Conservation (phyloP, 2,888 invertebrate species). For the Azorinus chamasolen region DNA sequence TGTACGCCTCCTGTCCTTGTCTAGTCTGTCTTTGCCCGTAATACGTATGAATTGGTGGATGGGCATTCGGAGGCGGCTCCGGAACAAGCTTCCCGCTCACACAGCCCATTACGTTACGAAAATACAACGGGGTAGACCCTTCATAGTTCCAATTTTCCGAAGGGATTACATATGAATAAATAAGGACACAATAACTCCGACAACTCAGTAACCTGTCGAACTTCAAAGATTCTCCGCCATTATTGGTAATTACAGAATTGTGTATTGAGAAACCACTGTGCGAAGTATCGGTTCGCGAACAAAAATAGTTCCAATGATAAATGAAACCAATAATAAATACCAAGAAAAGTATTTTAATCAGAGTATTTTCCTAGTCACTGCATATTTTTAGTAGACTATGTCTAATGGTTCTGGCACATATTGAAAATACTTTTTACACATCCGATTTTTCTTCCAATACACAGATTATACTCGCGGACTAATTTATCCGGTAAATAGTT, state of each 20-base stretch:
- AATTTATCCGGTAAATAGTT: slow-evolving; percentile 7
- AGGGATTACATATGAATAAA: slow-evolving; percentile 65
- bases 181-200: slow-evolving; percentile 26
- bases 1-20: slow-evolving; percentile 55
- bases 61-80: slow-evolving; percentile 78
- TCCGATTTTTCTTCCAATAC: slow-evolving; percentile 16
- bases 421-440: background rate
- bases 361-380: background rate
- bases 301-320: slow-evolving; percentile 30
- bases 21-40: slow-evolving; percentile 17
- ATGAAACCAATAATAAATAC: background rate
- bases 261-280: slow-evolving; percentile 40
- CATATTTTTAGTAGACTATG: too few relatives aligned
- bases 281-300: slow-evolving; percentile 19
- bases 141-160: slow-evolving; percentile 74
- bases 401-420: background rate
- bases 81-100: slow-evolving; percentile 84
- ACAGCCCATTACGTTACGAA: slow-evolving; percentile 84
- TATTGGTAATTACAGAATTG: slow-evolving; percentile 25
- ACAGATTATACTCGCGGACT: slow-evolving; percentile 14
- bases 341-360: background rate
- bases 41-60: slow-evolving; percentile 66
- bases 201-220: slow-evolving; percentile 9
- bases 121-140: slow-evolving; percentile 66
- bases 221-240: slow-evolving; percentile 36